Base-by-base conservation (phyloP, 2,113 vertebrate genomes). In the Trogon surrucura region DNA sequence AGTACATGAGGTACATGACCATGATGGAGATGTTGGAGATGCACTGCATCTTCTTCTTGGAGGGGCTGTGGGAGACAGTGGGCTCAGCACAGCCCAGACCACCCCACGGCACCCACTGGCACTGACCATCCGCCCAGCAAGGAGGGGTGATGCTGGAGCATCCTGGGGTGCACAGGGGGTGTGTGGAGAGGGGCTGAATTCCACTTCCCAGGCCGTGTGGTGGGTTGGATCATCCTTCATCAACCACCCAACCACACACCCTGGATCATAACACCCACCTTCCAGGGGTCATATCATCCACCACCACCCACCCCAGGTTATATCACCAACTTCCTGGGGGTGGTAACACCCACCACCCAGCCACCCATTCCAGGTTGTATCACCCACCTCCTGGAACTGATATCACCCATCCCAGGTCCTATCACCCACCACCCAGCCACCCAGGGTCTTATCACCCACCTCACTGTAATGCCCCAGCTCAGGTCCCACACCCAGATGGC, bases 1-100 rank as follows among this genome's bases (percentile, higher is more conserved):
- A 99, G 98, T 99, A 99, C 99, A 99, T 99, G 95, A 97, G 94
- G 89, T 99, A 99, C 99, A 99, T 99, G 95, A 99, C 98, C 5
- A 89, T 58, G 86, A 99, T 99, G 97, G 99, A 99, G 91, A 99
- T 96, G 97, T 99, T 99, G 93, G 99, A 99, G 85, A 99, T 98
- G 34, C 98, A 98, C 95, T 99, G 99, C 99, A 99, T 99, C 97
- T 97, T 99, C 97, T 97, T 98, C 97, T 99, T 98, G 48, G 98
- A 97, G 48, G 99, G 98, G 89, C 99, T 99, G 91, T 5, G 13
- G 69, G 56, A 86, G 34, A 80, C 0, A 0, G 22, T 0, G 1
- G 56, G 64, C 65, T 95, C 77, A 96, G 83, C 92, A 56, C 1
- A 4, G 61, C 22, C 22, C 29, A 32, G 57, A 13, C 21, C 36